Evolutionary conservation across 2,888 invertebrate species (phyloP), one percentile per base, ranked within the genome.

Genomic region (Apodemia mormo): DNA sequence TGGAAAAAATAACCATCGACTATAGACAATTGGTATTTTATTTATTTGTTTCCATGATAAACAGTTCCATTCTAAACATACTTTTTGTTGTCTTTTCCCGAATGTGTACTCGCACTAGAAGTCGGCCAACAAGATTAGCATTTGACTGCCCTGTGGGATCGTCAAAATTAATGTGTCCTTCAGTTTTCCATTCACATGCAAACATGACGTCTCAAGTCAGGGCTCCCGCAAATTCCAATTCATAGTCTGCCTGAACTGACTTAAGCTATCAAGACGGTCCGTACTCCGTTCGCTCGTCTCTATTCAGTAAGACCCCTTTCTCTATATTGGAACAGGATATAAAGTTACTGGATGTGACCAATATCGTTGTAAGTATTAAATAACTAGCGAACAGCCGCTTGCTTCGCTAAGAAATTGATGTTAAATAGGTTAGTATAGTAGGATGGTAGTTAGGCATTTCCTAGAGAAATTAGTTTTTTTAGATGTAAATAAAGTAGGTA

Each of bases 231-330:
- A 72, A 78, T 79, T 74, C 73, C 74, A 68, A 80, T 81, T 80
- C 79, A 82, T 81, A 80, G 66, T 75, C 69, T 37, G 71, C 66
- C 69, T 75, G 73, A 54, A 54, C 70, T 45, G 75, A 76, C 75
- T 79, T 76, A 76, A 73, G 77, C 76, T 78, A 80, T 81, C 72
- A 71, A 64, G 61, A 64, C 61, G 61, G 61, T 33, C 61, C 33
- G 29, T 30, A 10, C 58, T 29, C 58, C 30, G 61, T 64, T 37
- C 37, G 37, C 61, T 12, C 61, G 61, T 64, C 61, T 61, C 61
- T 64, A 64, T 64, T 64, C 61, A 64, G 33, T 14, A 64, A 37
- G 61, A 64, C n/a, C 61, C 61, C 61, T 64, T 64, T 64, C 61
- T 64, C 61, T 64, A 64, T 33, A 33, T 14, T 12, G 58, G 58